Percentiles rank a stretch among this genome's conserved stretches.
Conservation (phyloP, 2,888 invertebrate genomes). For the Zonitis immaculata region DNA sequence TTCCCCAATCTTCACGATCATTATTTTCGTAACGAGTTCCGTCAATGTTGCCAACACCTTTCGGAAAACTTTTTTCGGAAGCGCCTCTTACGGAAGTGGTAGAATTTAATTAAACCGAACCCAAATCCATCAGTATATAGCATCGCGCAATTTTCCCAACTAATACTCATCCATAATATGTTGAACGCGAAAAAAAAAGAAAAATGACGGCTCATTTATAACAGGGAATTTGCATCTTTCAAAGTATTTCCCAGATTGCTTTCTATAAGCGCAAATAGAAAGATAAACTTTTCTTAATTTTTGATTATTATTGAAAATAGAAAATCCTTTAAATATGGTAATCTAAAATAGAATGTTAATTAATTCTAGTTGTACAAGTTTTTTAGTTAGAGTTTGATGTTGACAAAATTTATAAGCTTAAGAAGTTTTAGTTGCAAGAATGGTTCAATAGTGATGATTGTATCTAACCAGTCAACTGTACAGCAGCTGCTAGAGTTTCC, state of each 20-base stretch:
- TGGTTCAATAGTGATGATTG: constrained; percentile 18
- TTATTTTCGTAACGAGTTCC: constrained; percentile 27
- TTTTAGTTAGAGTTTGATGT: no score
- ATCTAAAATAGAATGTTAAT: no score
- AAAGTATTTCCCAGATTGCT: constrained; percentile 17
- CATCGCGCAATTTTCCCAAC: constrained; percentile 40
- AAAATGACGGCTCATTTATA: constrained; percentile 39
- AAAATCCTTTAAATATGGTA: no score
- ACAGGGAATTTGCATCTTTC: constrained; percentile 36
- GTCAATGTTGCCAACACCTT: constrained; percentile 19
- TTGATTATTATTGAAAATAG: no score
- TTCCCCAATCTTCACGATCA: constrained; percentile 14
- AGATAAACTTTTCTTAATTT: not conserved
- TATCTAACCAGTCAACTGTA: constrained; percentile 18
- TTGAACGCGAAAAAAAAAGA: constrained; percentile 26
- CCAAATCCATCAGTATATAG: constrained; percentile 36
- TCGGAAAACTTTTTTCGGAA: constrained; percentile 19
- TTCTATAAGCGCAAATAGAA: not conserved
- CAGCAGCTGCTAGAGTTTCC: constrained; percentile 27
- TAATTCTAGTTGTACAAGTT: no score
- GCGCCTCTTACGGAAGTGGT: constrained; percentile 27
- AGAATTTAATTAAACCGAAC: constrained; percentile 40
- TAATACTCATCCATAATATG: constrained; percentile 36
- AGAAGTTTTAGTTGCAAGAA: constrained; percentile 16
- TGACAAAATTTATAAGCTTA: not conserved